Evolutionary conservation across 2,888 invertebrate genomes (phyloP).

Genomic region (Panorpa germanica): DNA sequence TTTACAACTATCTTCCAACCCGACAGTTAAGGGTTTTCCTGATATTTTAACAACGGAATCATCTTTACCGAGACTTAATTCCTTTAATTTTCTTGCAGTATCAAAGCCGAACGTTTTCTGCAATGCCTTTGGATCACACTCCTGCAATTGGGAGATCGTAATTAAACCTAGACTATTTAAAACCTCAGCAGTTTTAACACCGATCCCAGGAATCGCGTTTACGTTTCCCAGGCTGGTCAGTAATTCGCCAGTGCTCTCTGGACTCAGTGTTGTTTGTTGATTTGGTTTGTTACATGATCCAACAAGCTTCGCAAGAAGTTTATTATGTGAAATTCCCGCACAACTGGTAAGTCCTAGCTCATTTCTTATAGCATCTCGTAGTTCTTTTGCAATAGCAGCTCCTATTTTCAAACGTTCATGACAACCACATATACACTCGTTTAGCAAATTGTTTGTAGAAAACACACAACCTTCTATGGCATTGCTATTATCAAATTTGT

Average conservation of each 20-base stretch:
- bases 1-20: slow-evolving; percentile 61
- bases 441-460: slow-evolving; percentile 31
- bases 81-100: slow-evolving; percentile 46
- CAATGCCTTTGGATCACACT: slow-evolving; percentile 32
- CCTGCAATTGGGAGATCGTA: slow-evolving; percentile 47
- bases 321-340: slow-evolving; percentile 72
- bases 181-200: slow-evolving; percentile 44
- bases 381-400: slow-evolving; percentile 55
- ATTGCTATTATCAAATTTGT: slow-evolving; percentile 9
- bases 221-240: slow-evolving; percentile 42
- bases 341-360: slow-evolving; percentile 59
- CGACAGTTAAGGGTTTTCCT: slow-evolving; percentile 61
- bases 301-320: slow-evolving; percentile 61
- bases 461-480: slow-evolving; percentile 30
- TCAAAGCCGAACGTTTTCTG: slow-evolving; percentile 46
- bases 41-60: slow-evolving; percentile 48
- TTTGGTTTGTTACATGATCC: slow-evolving; percentile 60
- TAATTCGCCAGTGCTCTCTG: slow-evolving; percentile 42
- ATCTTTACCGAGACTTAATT: slow-evolving; percentile 59
- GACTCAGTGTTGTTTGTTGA: slow-evolving; percentile 61
- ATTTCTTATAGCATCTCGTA: slow-evolving; percentile 44
- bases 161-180: slow-evolving; percentile 44
- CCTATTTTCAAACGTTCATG: slow-evolving; percentile 45
- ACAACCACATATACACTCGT: slow-evolving; percentile 57
- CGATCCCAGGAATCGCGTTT: slow-evolving; percentile 55